Evolutionary conservation across 2,797 vertebrate genomes (phyloP).

Genomic region (Coendou prehensilis): DNA sequence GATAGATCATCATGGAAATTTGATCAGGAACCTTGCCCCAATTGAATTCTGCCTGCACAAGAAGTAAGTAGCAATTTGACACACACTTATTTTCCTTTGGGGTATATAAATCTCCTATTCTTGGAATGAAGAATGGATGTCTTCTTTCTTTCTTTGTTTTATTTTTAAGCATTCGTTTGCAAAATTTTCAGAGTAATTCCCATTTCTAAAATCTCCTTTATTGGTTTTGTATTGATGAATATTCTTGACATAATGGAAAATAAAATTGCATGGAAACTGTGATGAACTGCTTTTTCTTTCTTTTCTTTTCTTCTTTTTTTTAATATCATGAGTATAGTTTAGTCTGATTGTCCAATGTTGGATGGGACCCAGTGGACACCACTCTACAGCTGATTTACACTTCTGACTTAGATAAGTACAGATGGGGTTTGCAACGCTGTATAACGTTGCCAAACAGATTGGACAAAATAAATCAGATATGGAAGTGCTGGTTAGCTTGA

Average conservation of each 20-base stretch:
- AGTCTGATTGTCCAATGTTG: slow-evolving; percentile 63
- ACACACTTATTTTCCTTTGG: slow-evolving; percentile 75
- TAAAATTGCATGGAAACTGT: slow-evolving; percentile 57
- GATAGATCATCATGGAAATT: slow-evolving; percentile 72
- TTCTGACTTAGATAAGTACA: slow-evolving; percentile 40
- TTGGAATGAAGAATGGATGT: slow-evolving; percentile 60
- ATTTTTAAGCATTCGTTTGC: slow-evolving; percentile 56
- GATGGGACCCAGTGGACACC: slow-evolving; percentile 54
- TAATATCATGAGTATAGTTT: slow-evolving; percentile 19
- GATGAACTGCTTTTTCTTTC: slow-evolving; percentile 49
- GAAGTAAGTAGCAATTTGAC: slow-evolving; percentile 72
- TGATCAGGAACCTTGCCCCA: neutral
- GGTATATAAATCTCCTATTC: slow-evolving; percentile 70
- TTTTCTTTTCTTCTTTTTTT: slow-evolving; percentile 19
- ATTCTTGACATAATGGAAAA: slow-evolving; percentile 48
- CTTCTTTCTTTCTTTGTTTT: slow-evolving; percentile 43
- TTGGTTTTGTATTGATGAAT: slow-evolving; percentile 65
- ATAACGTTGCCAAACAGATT: slow-evolving; percentile 30
- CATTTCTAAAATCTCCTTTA: slow-evolving; percentile 68
- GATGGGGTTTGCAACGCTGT: slow-evolving; percentile 20
- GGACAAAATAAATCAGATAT: slow-evolving; percentile 16
- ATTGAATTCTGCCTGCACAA: slow-evolving; percentile 72
- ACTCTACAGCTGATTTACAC: slow-evolving; percentile 36
- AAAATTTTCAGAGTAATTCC: slow-evolving; percentile 66
- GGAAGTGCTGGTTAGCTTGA: slow-evolving; percentile 26